A percentile compares a stretch with the other conserved stretches of the same genome.
phyloP scores from a whole-genome alignment of 1,140 invertebrate genomes.

The Drosophila varians region DNA sequence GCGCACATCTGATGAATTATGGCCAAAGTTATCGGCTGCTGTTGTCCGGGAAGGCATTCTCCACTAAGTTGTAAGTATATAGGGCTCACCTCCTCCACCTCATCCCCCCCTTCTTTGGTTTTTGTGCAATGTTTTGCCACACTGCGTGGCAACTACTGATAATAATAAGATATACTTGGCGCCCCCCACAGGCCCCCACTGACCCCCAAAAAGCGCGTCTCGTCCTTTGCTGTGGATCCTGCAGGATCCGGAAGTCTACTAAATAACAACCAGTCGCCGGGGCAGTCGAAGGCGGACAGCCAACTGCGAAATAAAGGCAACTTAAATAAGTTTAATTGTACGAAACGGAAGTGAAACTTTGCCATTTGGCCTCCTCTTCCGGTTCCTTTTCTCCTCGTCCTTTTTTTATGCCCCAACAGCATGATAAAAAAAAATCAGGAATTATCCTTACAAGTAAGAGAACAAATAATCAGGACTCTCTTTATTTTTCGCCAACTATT shows the following conservation, averaged over 20 bases:
- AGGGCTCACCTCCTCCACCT: no score
- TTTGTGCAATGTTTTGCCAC: constrained; percentile 43
- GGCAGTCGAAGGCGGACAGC: background rate
- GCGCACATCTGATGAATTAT: constrained; percentile 62
- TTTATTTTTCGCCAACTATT: no score
- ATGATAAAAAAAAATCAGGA: background rate
- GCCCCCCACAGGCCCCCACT: constrained; percentile 7
- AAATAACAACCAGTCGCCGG: constrained; percentile 31
- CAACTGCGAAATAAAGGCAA: constrained; percentile 31
- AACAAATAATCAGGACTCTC: no score
- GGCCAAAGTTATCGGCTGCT: constrained; percentile 65
- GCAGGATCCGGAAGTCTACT: constrained; percentile 25
- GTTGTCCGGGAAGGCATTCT: background rate
- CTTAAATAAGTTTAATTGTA: constrained; percentile 64
- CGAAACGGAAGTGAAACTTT: constrained; percentile 49
- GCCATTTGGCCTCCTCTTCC: constrained; percentile 19
- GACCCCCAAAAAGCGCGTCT: constrained; percentile 2
- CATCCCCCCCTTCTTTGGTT: background rate
- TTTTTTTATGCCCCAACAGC: background rate
- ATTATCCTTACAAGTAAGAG: background rate
- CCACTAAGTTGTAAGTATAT: background rate
- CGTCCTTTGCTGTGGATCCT: background rate
- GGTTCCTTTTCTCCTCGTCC: background rate
- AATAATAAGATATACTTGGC: constrained; percentile 60
- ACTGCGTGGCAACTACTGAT: constrained; percentile 60